phyloP scores from a whole-genome alignment of 2,797 vertebrate genomes.

The Enteromius viviparus region DNA sequence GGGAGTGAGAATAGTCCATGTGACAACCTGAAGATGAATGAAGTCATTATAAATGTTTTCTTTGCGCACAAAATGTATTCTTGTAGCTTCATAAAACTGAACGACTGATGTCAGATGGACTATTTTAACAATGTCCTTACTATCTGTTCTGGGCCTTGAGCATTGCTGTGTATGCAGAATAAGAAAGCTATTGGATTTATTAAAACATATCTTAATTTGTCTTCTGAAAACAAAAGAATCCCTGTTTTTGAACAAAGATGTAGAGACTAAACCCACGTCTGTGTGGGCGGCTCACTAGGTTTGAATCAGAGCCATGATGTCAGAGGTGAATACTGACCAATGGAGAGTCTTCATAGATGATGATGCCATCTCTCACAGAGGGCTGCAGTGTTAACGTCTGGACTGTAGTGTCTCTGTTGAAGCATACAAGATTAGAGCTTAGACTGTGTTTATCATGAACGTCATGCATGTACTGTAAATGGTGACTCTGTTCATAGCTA shows the following conservation, averaged over 20 bases:
- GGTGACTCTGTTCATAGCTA: background rate
- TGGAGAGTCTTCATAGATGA: conserved; percentile 95
- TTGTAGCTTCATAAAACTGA: too few species aligned
- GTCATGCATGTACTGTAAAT: background rate
- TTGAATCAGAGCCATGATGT: conserved; percentile 6
- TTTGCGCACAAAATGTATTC: too few species aligned
- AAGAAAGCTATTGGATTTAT: background rate
- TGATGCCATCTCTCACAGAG: conserved; percentile 91
- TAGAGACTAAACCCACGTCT: background rate
- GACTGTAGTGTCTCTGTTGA: conserved; percentile 91
- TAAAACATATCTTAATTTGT: background rate
- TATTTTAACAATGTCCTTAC: too few species aligned
- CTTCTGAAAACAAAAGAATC: background rate
- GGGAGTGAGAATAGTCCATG: too few species aligned
- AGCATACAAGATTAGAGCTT: conserved; percentile 43
- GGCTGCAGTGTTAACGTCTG: conserved; percentile 96
- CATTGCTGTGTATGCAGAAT: too few species aligned
- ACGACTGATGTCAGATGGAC: too few species aligned
- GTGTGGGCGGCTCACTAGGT: background rate
- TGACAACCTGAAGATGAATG: too few species aligned
- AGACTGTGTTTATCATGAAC: background rate
- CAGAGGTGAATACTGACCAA: conserved; percentile 82
- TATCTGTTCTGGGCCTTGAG: too few species aligned
- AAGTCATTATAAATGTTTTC: too few species aligned
- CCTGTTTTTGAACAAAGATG: background rate